Percentiles rank a stretch among this genome's conserved stretches.
phyloP scores from a whole-genome alignment of 2,888 invertebrate species.

The Himalopsyche tibetana region DNA sequence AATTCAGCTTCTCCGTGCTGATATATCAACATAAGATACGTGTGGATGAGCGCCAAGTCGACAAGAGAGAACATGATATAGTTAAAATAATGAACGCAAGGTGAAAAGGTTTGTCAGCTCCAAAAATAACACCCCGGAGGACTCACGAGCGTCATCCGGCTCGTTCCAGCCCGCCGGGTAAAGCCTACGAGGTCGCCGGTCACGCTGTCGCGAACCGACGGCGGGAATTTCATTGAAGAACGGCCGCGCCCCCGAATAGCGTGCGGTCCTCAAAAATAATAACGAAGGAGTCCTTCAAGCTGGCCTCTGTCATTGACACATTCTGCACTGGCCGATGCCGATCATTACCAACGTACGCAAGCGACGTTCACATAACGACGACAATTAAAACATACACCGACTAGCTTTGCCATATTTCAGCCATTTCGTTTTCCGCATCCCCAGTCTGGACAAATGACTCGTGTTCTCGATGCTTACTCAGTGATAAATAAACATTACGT shows the following conservation, averaged over 20 bases:
- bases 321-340: constrained; percentile 55
- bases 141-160: constrained; percentile 18
- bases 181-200: neutral
- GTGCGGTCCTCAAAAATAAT: constrained; percentile 14
- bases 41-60: constrained; percentile 62
- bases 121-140: constrained; percentile 25
- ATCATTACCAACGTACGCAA: constrained; percentile 2
- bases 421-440: neutral
- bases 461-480: no score
- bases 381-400: constrained; percentile 16
- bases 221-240: neutral
- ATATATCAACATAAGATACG: constrained; percentile 46
- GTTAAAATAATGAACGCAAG: constrained; percentile 74
- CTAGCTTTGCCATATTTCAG: constrained; percentile 34
- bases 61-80: constrained; percentile 76
- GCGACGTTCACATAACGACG: constrained; percentile 20
- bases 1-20: neutral
- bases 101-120: constrained; percentile 76
- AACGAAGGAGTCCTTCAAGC: constrained; percentile 46
- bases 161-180: neutral
- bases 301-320: constrained; percentile 61
- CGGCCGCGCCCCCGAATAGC: neutral
- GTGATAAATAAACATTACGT: no score
- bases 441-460: no score
- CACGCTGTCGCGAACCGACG: neutral